Conservation (phyloP, 2,113 vertebrate species). For the Aleadryas rufinucha region DNA sequence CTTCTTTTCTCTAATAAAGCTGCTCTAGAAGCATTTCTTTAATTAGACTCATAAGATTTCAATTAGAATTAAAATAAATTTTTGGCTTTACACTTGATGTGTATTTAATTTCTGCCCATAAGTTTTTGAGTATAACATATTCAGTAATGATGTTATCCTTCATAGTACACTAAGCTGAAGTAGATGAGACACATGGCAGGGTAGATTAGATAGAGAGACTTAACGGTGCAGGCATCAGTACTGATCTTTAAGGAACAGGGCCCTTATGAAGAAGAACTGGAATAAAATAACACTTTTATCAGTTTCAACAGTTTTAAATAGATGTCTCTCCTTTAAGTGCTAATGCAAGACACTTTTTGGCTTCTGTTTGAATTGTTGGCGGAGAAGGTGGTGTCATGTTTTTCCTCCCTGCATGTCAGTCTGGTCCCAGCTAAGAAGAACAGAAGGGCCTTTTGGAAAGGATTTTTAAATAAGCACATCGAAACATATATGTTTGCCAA, state of each 20-base stretch:
- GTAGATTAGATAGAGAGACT: neutral
- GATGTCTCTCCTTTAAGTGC: neutral
- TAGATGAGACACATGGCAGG: constrained; percentile 15
- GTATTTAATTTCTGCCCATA: neutral
- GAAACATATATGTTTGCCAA: neutral
- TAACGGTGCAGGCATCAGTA: neutral
- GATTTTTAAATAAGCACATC: neutral
- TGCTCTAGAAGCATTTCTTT: neutral
- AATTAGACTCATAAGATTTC: neutral
- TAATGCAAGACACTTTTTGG: constrained; percentile 17
- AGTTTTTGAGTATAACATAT: neutral
- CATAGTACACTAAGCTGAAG: neutral
- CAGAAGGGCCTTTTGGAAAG: constrained; percentile 20
- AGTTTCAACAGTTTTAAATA: constrained; percentile 25
- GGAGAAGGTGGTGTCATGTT: constrained; percentile 5
- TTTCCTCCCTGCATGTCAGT: constrained; percentile 32
- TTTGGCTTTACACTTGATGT: neutral
- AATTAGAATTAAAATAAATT: neutral
- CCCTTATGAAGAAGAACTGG: neutral
- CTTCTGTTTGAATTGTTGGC: constrained; percentile 4
- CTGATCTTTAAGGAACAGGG: neutral
- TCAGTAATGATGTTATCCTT: neutral
- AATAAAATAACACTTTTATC: neutral
- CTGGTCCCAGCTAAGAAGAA: constrained; percentile 15
- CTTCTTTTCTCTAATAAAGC: neutral